Evolutionary conservation across 2,888 invertebrate species (phyloP).

Genomic region (Sturmia bella): DNA sequence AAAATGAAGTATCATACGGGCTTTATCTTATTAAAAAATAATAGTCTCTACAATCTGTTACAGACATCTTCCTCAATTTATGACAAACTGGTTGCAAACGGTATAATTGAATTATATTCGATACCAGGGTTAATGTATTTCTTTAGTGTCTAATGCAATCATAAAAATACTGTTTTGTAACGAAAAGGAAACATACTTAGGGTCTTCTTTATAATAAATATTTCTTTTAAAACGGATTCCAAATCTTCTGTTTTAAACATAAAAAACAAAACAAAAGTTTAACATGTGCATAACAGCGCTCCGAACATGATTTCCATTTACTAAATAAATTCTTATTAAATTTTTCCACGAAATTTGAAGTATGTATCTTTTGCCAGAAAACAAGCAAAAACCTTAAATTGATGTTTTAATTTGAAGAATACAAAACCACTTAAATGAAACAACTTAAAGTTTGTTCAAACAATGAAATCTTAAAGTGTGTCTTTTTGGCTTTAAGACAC

Average conservation of each 20-base stretch:
- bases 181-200: slow-evolving; percentile 8
- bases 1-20: too few relatives aligned
- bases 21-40: too few relatives aligned
- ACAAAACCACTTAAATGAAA: slow-evolving; percentile 8
- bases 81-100: too few relatives aligned
- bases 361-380: slow-evolving; percentile 39
- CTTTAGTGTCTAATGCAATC: neutral
- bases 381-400: slow-evolving; percentile 19
- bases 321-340: slow-evolving; percentile 7
- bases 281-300: slow-evolving; percentile 49
- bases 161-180: slow-evolving; percentile 8
- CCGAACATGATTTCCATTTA: neutral
- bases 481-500: slow-evolving; percentile 47
- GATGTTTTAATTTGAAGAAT: slow-evolving; percentile 55
- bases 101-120: too few relatives aligned
- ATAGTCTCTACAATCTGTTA: too few relatives aligned
- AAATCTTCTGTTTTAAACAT: slow-evolving; percentile 12
- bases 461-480: slow-evolving; percentile 37
- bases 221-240: slow-evolving; percentile 15
- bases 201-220: neutral
- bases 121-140: too few relatives aligned
- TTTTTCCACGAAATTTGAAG: slow-evolving; percentile 56
- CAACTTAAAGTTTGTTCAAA: slow-evolving; percentile 36
- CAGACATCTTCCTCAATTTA: too few relatives aligned
- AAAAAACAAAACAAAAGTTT: neutral